Evolutionary conservation across 1,140 invertebrate species (phyloP), one percentile per base, ranked within the genome.

Genomic region (Chymomyza costata): DNA sequence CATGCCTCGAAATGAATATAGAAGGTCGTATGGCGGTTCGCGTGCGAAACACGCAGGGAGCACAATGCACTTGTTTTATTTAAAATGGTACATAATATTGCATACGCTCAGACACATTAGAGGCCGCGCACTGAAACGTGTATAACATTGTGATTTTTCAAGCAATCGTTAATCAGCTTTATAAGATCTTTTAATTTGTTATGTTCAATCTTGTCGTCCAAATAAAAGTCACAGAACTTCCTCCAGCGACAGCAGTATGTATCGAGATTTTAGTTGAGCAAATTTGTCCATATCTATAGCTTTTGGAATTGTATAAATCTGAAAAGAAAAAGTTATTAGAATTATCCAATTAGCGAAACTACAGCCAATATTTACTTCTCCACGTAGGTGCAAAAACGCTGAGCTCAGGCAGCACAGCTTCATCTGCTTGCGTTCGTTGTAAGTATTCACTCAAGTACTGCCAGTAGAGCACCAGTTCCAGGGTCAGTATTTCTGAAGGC

Each of bases 391-490:
- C 88, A 89, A 90, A 89, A 13, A 78, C 82, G 3, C 87, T 87
- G 5, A 90, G 83, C 49, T 90, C 88, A 3, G 90, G 90, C 14
- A 89, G 48, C 30, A 89, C 70, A 18, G 73, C 64, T 49, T 88
- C 83, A 40, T 88, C 86, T 2, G 62, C 76, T 17, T 61, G 58
- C 53, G 68, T 63, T 15, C 57, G 39, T 39, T 87, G 84, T 1
- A 90, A 49, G 82, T 87, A 86, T 30, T 88, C 81, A 39, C 88
- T 87, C 2, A 92, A 70, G 62, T 87, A 88, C 17, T 87, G 86
- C 91, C 91, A 93, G 65, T 89, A 91, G 0, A 92, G 76, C 3
- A 88, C 85, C 56, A 86, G 88, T 70, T 92, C 91, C 74, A 88
- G 86, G 0, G 63, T 86, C 0, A 90, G 67, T 2, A 87, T 83